Evolutionary conservation across 2,888 invertebrate genomes (phyloP).

Genomic region (Stenichneumon culpator): DNA sequence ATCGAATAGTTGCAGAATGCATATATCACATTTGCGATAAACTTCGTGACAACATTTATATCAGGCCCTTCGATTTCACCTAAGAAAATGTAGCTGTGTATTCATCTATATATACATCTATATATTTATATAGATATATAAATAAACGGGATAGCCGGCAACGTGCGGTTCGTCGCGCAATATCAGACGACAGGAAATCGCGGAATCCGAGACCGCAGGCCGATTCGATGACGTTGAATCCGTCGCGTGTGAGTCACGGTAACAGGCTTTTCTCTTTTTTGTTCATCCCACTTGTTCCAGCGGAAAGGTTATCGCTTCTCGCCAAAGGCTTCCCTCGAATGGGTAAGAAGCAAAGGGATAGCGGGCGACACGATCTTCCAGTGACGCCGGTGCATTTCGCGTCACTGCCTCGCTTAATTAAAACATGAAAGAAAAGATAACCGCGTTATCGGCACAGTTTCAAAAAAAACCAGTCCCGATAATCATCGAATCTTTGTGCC

Average conservation of each 20-base stretch:
- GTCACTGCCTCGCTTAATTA: background rate
- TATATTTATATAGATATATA: background rate
- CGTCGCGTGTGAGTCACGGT: constrained; percentile 15
- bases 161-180: constrained; percentile 26
- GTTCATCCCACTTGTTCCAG: background rate
- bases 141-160: background rate
- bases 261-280: constrained; percentile 8
- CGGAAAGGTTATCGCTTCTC: background rate
- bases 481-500: background rate
- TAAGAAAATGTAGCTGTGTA: background rate
- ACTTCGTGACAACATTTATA: background rate
- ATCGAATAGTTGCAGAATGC: background rate
- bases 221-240: constrained; percentile 29
- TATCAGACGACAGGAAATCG: constrained; percentile 28
- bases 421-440: background rate
- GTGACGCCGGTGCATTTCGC: background rate
- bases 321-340: constrained; percentile 6
- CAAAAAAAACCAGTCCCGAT: constrained; percentile 10
- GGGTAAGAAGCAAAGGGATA: background rate
- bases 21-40: too few relatives aligned
- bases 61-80: background rate
- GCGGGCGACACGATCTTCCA: constrained; percentile 12
- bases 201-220: constrained; percentile 12
- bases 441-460: constrained; percentile 11
- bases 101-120: background rate